These are phyloP conservation scores for Platyscelio sp. DNA, from an alignment of 2,888 invertebrate genomes.

Conservation along the genomic window DNA sequence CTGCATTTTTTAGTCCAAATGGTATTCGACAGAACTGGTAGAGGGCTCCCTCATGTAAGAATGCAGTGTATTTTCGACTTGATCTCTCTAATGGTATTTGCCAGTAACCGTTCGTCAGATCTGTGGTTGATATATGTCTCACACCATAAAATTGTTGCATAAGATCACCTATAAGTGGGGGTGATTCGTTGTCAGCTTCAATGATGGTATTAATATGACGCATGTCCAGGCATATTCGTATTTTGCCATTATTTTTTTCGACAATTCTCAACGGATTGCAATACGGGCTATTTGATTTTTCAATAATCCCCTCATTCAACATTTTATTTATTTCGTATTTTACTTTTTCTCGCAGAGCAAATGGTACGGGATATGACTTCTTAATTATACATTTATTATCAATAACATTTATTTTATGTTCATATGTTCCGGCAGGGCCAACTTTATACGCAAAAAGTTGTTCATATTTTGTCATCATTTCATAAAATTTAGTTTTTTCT, in stretches of 20 bases:
- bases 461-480: constrained; percentile 31
- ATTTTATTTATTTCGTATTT: constrained; percentile 73
- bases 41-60: not conserved
- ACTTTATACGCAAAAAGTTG: constrained; percentile 36
- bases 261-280: constrained; percentile 77
- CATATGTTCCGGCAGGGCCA: constrained; percentile 50
- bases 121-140: constrained; percentile 55
- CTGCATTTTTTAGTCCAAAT: constrained; percentile 10
- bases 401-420: constrained; percentile 72
- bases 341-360: constrained; percentile 70
- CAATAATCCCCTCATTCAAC: constrained; percentile 74
- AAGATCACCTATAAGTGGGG: constrained; percentile 55
- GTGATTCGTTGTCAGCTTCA: constrained; percentile 73
- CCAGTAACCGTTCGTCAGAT: constrained; percentile 62
- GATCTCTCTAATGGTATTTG: constrained; percentile 53
- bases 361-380: constrained; percentile 76
- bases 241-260: constrained; percentile 73
- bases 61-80: not conserved
- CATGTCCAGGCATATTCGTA: constrained; percentile 75
- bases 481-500: constrained; percentile 16
- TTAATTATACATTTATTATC: constrained; percentile 68
- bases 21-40: not conserved
- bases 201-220: constrained; percentile 75
- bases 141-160: constrained; percentile 43
- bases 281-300: constrained; percentile 73